These are phyloP conservation scores for Parapsyche elsis DNA, from an alignment of 1,140 invertebrate genomes.

Conservation along the genomic window DNA sequence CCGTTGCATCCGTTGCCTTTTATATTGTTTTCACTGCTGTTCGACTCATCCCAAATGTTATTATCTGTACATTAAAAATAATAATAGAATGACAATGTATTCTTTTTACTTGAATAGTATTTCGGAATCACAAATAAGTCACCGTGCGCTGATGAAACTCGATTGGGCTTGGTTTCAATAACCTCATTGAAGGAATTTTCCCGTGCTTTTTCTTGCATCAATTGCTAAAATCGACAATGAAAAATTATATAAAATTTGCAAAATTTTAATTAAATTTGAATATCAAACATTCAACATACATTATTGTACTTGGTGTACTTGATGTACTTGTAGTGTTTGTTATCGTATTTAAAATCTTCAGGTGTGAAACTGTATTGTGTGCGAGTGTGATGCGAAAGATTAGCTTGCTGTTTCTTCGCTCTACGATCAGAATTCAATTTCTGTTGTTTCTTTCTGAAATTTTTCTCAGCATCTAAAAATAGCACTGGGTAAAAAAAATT, in stretches of 20 bases:
- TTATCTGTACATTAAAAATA: slow-evolving; percentile 50
- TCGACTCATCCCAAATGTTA: slow-evolving; percentile 53
- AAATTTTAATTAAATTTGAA: background rate
- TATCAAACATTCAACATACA: slow-evolving; percentile 61
- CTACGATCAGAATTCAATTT: slow-evolving; percentile 48
- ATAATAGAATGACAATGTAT: background rate
- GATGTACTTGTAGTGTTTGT: slow-evolving; percentile 84
- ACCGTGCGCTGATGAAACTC: slow-evolving; percentile 51
- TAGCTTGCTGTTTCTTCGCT: slow-evolving; percentile 53
- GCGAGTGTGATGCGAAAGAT: slow-evolving; percentile 55
- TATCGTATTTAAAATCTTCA: slow-evolving; percentile 82
- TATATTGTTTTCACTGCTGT: slow-evolving; percentile 47
- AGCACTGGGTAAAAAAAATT: too few species aligned
- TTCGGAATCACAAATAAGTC: background rate
- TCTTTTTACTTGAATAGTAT: too few species aligned
- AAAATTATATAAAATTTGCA: background rate
- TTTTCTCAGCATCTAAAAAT: slow-evolving; percentile 48
- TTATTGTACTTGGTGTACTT: slow-evolving; percentile 81
- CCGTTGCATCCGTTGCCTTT: slow-evolving; percentile 64
- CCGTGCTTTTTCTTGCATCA: slow-evolving; percentile 50
- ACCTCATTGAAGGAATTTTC: slow-evolving; percentile 56
- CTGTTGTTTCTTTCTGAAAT: slow-evolving; percentile 50
- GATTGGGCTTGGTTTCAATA: slow-evolving; percentile 50
- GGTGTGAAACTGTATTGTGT: slow-evolving; percentile 75
- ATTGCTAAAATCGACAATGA: slow-evolving; percentile 27